Conservation (phyloP, 2,797 vertebrate species). For the Mastacembelus armatus region DNA sequence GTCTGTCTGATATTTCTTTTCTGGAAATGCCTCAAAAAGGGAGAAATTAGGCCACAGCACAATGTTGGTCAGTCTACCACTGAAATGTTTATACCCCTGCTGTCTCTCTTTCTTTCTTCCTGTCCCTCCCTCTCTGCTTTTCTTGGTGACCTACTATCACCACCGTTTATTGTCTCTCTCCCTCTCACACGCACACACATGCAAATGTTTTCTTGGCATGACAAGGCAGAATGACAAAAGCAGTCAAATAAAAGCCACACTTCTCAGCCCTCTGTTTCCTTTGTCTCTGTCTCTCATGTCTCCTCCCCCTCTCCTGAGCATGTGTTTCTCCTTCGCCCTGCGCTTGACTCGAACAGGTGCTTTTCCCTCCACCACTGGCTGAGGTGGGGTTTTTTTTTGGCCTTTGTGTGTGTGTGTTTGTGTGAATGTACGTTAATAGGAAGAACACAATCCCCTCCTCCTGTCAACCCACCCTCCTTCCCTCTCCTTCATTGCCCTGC, state of each 20-base stretch:
- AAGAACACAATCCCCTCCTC: slow-evolving; percentile 76
- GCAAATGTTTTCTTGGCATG: slow-evolving; percentile 74
- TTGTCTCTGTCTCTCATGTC: slow-evolving; percentile 55
- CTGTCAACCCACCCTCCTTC: slow-evolving; percentile 32
- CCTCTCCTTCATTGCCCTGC: slow-evolving; percentile 36
- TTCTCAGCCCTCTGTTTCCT: slow-evolving; percentile 66
- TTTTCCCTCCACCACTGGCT: slow-evolving; percentile 82
- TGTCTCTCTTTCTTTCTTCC: slow-evolving; percentile 20
- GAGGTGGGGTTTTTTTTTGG: slow-evolving; percentile 59
- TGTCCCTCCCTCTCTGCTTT: slow-evolving; percentile 30
- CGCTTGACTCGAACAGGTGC: slow-evolving; percentile 88
- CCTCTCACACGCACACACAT: slow-evolving; percentile 49
- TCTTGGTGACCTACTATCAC: slow-evolving; percentile 59
- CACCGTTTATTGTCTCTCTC: slow-evolving; percentile 51
- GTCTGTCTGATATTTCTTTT: neutral
- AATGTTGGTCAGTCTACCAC: slow-evolving; percentile 7
- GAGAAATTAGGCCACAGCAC: neutral
- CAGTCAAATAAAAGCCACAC: slow-evolving; percentile 77
- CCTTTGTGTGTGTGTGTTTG: slow-evolving; percentile 21
- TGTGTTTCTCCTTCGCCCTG: slow-evolving; percentile 61
- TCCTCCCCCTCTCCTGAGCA: slow-evolving; percentile 62
- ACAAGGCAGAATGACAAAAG: slow-evolving; percentile 74
- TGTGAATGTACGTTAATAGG: slow-evolving; percentile 68
- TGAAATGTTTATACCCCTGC: slow-evolving; percentile 24
- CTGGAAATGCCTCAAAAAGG: neutral